Evolutionary conservation across 92 coral and sea anemone species (phyloP), one percentile per base, ranked within the genome.

Genomic region (Parazoanthus swiftii): DNA sequence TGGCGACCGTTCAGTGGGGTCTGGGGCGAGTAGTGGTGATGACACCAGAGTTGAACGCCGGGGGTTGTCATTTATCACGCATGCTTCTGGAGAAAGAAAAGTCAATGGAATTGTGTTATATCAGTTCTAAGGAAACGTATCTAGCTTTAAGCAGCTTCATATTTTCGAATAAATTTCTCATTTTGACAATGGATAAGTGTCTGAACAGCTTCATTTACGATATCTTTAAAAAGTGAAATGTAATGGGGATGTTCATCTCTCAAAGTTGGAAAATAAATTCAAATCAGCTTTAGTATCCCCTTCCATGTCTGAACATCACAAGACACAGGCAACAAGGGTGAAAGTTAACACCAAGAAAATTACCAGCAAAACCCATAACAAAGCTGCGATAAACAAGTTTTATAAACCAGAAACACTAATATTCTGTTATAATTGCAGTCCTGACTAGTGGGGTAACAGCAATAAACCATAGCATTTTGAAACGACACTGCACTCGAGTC

Each of bases 1-100:
- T 3, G 95, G 97, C 0, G 95, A 92, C 23, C 82, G 90, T 48
- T 96, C 94, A 21, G 89, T 93, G 8, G 89, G 92, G 16, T 78
- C 76, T 23, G 94, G 91, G 0, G 93, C 66, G 91, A 76, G 90
- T 26, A 92, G 87, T 73, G 86, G 74, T 48, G 83, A 86, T 76
- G 89, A 6, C 48, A 51, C 26, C 21, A 51, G 37, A 8, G 72
- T 85, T 81, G 86, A 73, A 23, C 33, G 86, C 21, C 83, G 89
- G 10, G 82, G 89, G 58, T 80, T 67, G 88, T 89, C 68, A 59
- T 82, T 87, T 23, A 63, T 74, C 25, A 43, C 74, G 35, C 76
- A 58, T 46, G 79, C 15, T 70, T 84, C 87, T 84, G 74, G 56
- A 71, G 59, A 72, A 29, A 75, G 37, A 33, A 46, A 70, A 84